Percentiles rank a stretch among this genome's conserved stretches.
Conservation (phyloP, 2,797 vertebrate species). For the Carapus acus region DNA sequence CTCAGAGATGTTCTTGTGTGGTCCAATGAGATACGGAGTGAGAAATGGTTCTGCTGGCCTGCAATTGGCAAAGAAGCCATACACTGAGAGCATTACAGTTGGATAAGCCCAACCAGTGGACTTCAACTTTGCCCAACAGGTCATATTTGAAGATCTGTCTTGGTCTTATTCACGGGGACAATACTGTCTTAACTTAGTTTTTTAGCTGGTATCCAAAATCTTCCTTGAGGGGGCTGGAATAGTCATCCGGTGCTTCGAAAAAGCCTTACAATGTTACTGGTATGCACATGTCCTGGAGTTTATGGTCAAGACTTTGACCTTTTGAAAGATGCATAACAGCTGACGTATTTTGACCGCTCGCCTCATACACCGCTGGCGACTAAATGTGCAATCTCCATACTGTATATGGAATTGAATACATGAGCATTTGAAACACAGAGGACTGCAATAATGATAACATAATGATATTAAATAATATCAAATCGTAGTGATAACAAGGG, state of each 20-base stretch:
- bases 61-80: conserved; percentile 72
- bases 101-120: conserved; percentile 63
- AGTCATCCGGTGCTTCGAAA: conserved; percentile 7
- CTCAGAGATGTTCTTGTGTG: conserved; percentile 71
- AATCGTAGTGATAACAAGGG: no score
- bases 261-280: conserved; percentile 29
- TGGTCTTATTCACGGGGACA: conserved; percentile 1
- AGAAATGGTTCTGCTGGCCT: conserved; percentile 75
- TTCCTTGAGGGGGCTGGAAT: not conserved
- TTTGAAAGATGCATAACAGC: not conserved
- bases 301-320: conserved; percentile 65
- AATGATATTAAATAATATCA: no score
- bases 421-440: no score
- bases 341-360: no score
- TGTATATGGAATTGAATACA: no score
- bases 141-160: conserved; percentile 22
- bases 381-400: no score
- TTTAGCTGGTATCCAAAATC: not conserved
- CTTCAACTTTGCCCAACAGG: conserved; percentile 36
- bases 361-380: no score
- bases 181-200: not conserved
- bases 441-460: no score
- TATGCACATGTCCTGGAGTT: conserved; percentile 20
- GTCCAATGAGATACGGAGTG: conserved; percentile 72
- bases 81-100: conserved; percentile 65